Evolutionary conservation across 2,797 vertebrate genomes (phyloP).

Genomic region (Rhabdomys pumilio): DNA sequence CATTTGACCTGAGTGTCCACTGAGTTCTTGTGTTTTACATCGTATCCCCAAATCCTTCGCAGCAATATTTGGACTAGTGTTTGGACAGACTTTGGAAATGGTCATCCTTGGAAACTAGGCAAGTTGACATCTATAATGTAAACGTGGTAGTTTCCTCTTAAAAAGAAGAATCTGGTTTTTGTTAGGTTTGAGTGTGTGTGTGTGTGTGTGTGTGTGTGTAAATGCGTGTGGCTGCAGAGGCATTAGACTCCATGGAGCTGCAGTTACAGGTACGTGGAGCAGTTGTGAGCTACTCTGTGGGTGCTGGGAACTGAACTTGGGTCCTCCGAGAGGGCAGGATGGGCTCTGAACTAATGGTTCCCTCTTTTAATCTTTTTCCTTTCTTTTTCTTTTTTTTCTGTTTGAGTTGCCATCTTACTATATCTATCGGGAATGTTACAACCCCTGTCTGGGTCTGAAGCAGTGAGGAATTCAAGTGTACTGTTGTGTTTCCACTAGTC

Average conservation of each 20-base stretch:
- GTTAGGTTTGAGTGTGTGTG: too few relatives aligned
- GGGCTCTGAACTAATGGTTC: not conserved
- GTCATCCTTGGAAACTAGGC: too few relatives aligned
- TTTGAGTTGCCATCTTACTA: not conserved
- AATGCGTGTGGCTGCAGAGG: too few relatives aligned
- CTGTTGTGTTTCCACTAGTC: not conserved
- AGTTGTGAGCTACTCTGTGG: not conserved
- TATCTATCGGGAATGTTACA: not conserved
- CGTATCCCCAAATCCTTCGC: not conserved
- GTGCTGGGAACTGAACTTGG: not conserved
- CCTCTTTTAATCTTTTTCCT: not conserved
- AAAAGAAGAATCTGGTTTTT: not conserved
- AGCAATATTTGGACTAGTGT: not conserved
- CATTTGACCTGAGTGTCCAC: not conserved
- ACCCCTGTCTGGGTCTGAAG: not conserved
- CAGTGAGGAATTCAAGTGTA: not conserved
- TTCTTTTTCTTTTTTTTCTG: accelerated
- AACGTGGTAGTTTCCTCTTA: not conserved
- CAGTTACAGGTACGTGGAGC: not conserved
- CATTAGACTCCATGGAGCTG: not conserved
- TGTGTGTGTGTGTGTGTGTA: not conserved
- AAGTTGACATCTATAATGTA: not conserved
- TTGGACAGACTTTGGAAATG: too few relatives aligned
- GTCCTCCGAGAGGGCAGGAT: not conserved
- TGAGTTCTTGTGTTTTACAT: not conserved